Evolutionary conservation across 2,113 vertebrate species (phyloP).

Genomic region (Anarrhichthys ocellatus): DNA sequence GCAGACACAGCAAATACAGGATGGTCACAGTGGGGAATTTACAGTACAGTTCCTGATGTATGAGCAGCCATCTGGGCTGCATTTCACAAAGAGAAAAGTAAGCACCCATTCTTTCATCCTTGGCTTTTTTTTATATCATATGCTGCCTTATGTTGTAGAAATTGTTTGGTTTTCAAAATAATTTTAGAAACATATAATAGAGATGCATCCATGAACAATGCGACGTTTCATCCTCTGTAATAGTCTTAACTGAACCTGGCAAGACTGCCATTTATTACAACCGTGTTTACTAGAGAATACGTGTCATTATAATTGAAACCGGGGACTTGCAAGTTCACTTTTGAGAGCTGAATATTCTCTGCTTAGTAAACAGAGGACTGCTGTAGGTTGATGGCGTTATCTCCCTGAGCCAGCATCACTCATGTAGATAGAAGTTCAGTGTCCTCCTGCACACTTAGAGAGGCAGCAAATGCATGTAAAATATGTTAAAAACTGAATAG

Average conservation of each 20-base stretch:
- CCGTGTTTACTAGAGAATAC: constrained; percentile 16
- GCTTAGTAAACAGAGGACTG: constrained; percentile 44
- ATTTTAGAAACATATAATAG: not conserved
- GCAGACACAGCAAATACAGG: constrained; percentile 16
- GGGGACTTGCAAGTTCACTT: constrained; percentile 18
- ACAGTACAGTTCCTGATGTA: constrained; percentile 16
- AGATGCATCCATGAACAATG: constrained; percentile 17
- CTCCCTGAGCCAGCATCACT: constrained; percentile 56
- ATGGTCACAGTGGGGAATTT: constrained; percentile 5
- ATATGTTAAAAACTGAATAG: constrained; percentile 32
- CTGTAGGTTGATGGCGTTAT: constrained; percentile 60
- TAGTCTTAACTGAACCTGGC: constrained; percentile 1
- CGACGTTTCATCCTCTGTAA: not conserved
- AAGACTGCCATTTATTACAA: constrained; percentile 17
- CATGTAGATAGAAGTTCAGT: constrained; percentile 47
- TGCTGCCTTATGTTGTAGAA: not conserved
- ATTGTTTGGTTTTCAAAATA: not conserved
- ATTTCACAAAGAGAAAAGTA: constrained; percentile 9
- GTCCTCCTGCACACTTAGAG: constrained; percentile 16
- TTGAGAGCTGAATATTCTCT: constrained; percentile 24
- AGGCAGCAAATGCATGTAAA: constrained; percentile 32
- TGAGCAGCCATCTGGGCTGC: constrained; percentile 12
- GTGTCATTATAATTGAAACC: constrained; percentile 23
- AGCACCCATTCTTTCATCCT: not conserved
- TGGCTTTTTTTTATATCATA: not conserved